phyloP scores from a whole-genome alignment of 2,888 invertebrate genomes.

The Galerucella nymphaeae region DNA sequence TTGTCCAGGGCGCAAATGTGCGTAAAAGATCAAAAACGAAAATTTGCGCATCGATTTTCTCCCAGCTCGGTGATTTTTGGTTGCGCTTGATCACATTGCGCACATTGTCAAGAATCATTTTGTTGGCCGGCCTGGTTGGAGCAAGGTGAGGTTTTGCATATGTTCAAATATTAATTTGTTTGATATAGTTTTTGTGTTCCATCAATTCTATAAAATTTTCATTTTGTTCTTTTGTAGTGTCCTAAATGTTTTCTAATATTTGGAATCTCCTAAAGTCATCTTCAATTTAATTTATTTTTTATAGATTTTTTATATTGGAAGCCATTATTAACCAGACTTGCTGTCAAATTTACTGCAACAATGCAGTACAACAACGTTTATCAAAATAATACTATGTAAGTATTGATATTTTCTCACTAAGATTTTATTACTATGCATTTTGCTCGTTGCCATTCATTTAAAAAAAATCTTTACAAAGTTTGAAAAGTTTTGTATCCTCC shows the following conservation, averaged over 20 bases:
- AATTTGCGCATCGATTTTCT: constrained; percentile 26
- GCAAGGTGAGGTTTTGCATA: constrained; percentile 52
- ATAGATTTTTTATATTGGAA: constrained; percentile 52
- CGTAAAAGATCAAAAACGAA: not conserved
- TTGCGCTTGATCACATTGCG: constrained; percentile 35
- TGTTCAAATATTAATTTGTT: constrained; percentile 35
- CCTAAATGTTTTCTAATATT: not conserved
- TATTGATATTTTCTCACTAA: constrained; percentile 69
- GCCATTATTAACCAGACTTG: constrained; percentile 53
- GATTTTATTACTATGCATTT: not conserved
- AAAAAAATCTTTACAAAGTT: not conserved
- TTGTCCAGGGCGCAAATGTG: constrained; percentile 30
- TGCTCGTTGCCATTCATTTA: not conserved
- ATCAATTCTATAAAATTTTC: not conserved
- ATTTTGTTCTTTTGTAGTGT: not conserved
- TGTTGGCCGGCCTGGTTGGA: constrained; percentile 70
- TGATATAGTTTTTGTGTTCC: constrained; percentile 10
- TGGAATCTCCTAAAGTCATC: not conserved
- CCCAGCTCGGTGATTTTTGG: constrained; percentile 7
- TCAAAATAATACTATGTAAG: constrained; percentile 75
- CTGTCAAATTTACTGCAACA: constrained; percentile 58
- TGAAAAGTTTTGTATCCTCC: constrained; percentile 17
- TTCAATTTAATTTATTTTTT: constrained; percentile 37
- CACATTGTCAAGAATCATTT: constrained; percentile 61
- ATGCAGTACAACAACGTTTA: constrained; percentile 67